Evolutionary conservation across 2,888 invertebrate genomes (phyloP), one percentile per base, ranked within the genome.

Genomic region (Cataglyphis livida): DNA sequence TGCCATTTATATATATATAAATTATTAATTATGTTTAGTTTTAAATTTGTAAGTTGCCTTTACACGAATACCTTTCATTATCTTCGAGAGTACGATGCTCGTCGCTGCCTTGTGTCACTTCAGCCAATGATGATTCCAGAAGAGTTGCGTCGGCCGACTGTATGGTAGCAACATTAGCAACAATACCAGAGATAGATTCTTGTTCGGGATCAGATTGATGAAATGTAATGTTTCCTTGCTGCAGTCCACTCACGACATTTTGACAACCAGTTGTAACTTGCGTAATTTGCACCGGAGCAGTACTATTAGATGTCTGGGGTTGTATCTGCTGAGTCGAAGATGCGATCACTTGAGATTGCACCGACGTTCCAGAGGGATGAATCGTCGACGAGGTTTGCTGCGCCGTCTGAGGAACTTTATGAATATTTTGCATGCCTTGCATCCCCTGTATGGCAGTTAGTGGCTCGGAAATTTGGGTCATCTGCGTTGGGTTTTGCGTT

Each of bases 281-380:
- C 32, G 88, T 86, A 88, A 93, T 92, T 81, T 94, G 94, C 75
- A 93, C 93, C 81, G 90, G 91, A 82, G 89, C 86, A 75, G 85
- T 92, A 83, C 88, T 92, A 84, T 85, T 90, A 83, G 95, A 95
- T 81, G 95, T 93, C 90, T 96, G 96, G 18, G 92, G 90, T 90
- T 95, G 96, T 25, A 92, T 89, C 83, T 95, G 95, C 87, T 96
- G 95, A 89, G 95, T 92, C 95, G 95, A 91, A 94, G 95, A 87
- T 94, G 93, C 84, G 94, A 95, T 92, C 94, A 93, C 93, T 86
- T 93, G 92, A 35, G 93, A 86, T 78, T 93, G 93, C 54, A 92
- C 90, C 54, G 91, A 83, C 51, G 91, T 85, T 73, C 90, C 92
- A 18, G 89, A 89, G 38, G 90, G 88, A 74, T 92, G 92, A 51